Evolutionary conservation across 1,140 invertebrate genomes (phyloP), one percentile per base, ranked within the genome.

Genomic region (Euura saliciscinereae): DNA sequence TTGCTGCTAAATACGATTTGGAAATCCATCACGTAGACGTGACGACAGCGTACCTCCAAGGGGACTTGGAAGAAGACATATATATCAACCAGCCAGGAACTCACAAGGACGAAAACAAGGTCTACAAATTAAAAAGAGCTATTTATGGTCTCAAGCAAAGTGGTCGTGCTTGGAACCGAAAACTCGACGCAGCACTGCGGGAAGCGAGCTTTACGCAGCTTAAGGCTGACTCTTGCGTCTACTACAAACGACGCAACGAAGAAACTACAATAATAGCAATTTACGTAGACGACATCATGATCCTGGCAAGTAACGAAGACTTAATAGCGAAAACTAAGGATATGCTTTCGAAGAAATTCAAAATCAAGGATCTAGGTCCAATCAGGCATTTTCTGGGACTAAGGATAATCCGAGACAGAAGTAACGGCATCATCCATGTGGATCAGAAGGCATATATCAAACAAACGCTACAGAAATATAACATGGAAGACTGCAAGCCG

Each of bases 221-320:
- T 10, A 70, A 74, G 71, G 73, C 67, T 66, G 78, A 78, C 73
- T 76, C 76, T 68, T 82, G 79, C 72, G 45, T 82, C 45, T 80
- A 74, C 73, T 69, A 43, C 6, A 77, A 75, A 71, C 67, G 13
- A 8, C 7, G 59, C 45, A 66, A 73, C 28, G 69, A 74, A 6
- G 10, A 72, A 4, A 73, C 70, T 59, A 73, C 68, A 68, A 67
- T 77, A 69, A 66, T 77, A 69, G 74, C 76, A 43, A 10, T 80
- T 0, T 82, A 76, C 78, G 81, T 82, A 6, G 81, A 82, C 77
- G 81, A 82, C 76, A 75, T 83, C 69, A 76, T 82, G 7, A 76
- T 81, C 68, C 78, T 74, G 71, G 79, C 69, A 45, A 78, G 77
- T 45, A 65, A 78, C 74, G 44, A 69, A 6, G 51, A 71, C 13